Evolutionary conservation across 2,797 vertebrate genomes (phyloP).

Genomic region (Tragelaphus oryx): DNA sequence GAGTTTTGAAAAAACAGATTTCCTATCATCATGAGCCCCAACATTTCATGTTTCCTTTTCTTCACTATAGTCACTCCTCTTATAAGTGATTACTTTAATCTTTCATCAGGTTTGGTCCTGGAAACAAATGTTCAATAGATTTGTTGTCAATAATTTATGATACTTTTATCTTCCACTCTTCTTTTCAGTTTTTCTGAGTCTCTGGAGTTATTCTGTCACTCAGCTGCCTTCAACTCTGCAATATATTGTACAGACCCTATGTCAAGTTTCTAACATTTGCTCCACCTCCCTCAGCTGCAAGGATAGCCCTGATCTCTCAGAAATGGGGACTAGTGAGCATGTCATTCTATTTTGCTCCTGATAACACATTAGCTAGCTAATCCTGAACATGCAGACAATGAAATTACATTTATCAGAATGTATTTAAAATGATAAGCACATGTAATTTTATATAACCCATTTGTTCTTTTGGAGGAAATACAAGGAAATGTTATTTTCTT

Average conservation of each 20-base stretch:
- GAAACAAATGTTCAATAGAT: background rate
- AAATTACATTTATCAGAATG: background rate
- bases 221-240: background rate
- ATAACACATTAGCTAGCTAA: background rate
- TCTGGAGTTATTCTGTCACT: background rate
- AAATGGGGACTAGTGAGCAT: background rate
- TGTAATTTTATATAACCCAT: background rate
- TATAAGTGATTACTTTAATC: background rate
- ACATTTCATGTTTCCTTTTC: background rate
- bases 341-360: background rate
- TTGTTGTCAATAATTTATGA: background rate
- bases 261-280: background rate
- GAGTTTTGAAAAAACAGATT: background rate
- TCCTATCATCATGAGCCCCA: background rate
- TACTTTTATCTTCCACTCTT: background rate
- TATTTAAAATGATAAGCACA: background rate
- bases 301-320: background rate
- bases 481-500: background rate
- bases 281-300: too few relatives aligned
- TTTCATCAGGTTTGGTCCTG: background rate
- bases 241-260: background rate
- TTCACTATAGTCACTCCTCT: background rate
- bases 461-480: background rate
- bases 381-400: background rate
- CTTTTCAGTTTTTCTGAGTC: background rate